A percentile compares a stretch with the other conserved stretches of the same genome.
Evolutionary conservation across 2,797 vertebrate species (phyloP).

Genomic region (Megalops cyprinoides): DNA sequence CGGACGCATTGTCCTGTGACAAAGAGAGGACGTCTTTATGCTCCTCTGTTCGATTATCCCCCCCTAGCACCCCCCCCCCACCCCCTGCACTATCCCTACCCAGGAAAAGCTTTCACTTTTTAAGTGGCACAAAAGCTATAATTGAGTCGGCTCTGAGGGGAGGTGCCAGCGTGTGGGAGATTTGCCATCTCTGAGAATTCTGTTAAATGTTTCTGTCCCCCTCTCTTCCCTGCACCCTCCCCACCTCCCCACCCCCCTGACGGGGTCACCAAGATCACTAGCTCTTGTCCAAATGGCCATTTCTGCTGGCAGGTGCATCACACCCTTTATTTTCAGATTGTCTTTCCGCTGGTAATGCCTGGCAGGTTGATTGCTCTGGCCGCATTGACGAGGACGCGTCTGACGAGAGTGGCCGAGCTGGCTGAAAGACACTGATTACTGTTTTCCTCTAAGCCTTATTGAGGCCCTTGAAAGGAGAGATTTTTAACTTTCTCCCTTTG

Average conservation of each 20-base stretch:
- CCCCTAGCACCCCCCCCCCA: constrained; percentile 47
- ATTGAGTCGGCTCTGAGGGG: constrained; percentile 98
- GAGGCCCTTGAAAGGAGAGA: constrained; percentile 99
- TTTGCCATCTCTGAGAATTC: constrained; percentile 96
- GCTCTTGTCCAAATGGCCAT: constrained; percentile 99
- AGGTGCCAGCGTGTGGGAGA: constrained; percentile 97
- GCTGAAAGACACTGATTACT: constrained; percentile 99
- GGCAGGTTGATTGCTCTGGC: constrained; percentile 99
- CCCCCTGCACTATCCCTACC: constrained; percentile 50
- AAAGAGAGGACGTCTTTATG: constrained; percentile 80
- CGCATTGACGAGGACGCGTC: constrained; percentile 96
- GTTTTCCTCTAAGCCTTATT: constrained; percentile 99
- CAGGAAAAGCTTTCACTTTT: constrained; percentile 94
- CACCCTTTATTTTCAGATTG: constrained; percentile 99
- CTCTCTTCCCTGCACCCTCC: constrained; percentile 40
- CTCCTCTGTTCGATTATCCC: constrained; percentile 83
- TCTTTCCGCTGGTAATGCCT: constrained; percentile 99
- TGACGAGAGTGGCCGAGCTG: constrained; percentile 92
- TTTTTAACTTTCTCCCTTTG: constrained; percentile 99
- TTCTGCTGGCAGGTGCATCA: constrained; percentile 99
- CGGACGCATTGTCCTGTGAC: constrained; percentile 81
- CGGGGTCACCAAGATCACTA: constrained; percentile 99
- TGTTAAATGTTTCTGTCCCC: constrained; percentile 92
- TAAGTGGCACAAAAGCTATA: constrained; percentile 99
- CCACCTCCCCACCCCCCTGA: constrained; percentile 81